Conservation (phyloP, 2,888 invertebrate species). For the Calliopum simillimum region DNA sequence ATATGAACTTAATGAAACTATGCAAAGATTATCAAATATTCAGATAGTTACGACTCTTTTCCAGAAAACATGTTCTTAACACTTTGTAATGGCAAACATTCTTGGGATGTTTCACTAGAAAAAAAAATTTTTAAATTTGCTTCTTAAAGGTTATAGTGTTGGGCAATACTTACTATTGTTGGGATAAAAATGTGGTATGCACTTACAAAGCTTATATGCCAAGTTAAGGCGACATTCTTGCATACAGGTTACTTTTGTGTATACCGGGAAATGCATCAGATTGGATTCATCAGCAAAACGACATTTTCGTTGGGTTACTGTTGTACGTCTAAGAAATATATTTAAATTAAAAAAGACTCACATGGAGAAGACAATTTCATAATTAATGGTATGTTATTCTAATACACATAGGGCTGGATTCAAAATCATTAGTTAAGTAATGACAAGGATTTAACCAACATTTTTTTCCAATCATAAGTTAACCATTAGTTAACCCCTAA, state of each 20-base stretch:
- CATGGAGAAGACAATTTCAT: background rate
- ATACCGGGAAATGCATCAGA: slow-evolving; percentile 62
- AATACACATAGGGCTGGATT: background rate
- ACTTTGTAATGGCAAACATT: slow-evolving; percentile 41
- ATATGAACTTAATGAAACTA: background rate
- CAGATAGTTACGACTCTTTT: slow-evolving; percentile 14
- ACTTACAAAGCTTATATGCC: slow-evolving; percentile 61
- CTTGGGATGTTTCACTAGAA: slow-evolving; percentile 39
- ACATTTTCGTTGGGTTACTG: slow-evolving; percentile 61
- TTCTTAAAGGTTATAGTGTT: background rate
- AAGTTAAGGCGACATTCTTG: slow-evolving; percentile 65
- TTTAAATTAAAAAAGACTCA: background rate
- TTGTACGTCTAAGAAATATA: slow-evolving; percentile 51
- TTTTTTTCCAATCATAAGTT: too few relatives aligned
- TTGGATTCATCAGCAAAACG: slow-evolving; percentile 64
- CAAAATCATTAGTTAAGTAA: too few relatives aligned
- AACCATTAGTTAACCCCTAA: too few relatives aligned
- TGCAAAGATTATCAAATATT: background rate
- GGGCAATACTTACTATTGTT: slow-evolving; percentile 57
- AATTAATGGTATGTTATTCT: background rate
- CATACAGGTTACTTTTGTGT: slow-evolving; percentile 61
- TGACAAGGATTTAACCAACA: too few relatives aligned
- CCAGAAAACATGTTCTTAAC: slow-evolving; percentile 41
- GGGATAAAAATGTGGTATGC: slow-evolving; percentile 67
- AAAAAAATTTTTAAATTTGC: background rate